These are phyloP conservation scores for Lagorchestes hirsutus DNA, from an alignment of 2,797 vertebrate species.

Conservation along the genomic window DNA sequence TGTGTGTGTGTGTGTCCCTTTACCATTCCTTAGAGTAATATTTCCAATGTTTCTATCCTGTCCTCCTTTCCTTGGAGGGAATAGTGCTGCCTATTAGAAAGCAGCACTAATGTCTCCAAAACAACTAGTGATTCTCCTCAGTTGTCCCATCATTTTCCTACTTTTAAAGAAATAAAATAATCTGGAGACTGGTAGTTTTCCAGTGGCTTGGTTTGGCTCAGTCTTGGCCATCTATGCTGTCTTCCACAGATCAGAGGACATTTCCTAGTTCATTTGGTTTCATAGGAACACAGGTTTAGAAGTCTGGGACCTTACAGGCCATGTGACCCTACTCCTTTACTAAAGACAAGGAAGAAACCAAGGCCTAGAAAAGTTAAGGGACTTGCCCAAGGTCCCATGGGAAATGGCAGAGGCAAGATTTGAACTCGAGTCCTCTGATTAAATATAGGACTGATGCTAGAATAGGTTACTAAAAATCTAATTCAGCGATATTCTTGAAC, in stretches of 20 bases:
- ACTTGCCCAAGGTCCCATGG: background rate
- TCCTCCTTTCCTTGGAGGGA: too few species aligned
- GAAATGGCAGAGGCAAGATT: background rate
- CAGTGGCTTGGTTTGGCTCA: constrained; percentile 69
- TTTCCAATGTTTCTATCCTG: too few species aligned
- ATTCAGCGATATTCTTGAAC: background rate
- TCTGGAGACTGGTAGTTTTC: constrained; percentile 77
- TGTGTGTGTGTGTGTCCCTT: too few species aligned
- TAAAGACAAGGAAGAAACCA: background rate
- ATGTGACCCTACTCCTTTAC: background rate
- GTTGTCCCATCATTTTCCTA: constrained; percentile 30
- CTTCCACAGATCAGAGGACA: constrained; percentile 71
- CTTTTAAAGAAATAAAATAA: constrained; percentile 68
- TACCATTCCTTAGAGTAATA: too few species aligned
- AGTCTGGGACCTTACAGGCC: background rate
- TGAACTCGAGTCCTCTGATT: background rate
- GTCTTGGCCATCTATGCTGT: constrained; percentile 57
- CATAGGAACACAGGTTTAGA: background rate
- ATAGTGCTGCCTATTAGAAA: constrained; percentile 66
- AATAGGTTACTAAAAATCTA: background rate
- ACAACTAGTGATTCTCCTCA: constrained; percentile 39
- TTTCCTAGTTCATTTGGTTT: constrained; percentile 69
- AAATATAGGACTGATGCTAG: background rate
- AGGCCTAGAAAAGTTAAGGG: background rate
- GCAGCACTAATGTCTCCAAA: constrained; percentile 64